Conservation (phyloP, 2,888 invertebrate species). For the Coleophora flavipennella region DNA sequence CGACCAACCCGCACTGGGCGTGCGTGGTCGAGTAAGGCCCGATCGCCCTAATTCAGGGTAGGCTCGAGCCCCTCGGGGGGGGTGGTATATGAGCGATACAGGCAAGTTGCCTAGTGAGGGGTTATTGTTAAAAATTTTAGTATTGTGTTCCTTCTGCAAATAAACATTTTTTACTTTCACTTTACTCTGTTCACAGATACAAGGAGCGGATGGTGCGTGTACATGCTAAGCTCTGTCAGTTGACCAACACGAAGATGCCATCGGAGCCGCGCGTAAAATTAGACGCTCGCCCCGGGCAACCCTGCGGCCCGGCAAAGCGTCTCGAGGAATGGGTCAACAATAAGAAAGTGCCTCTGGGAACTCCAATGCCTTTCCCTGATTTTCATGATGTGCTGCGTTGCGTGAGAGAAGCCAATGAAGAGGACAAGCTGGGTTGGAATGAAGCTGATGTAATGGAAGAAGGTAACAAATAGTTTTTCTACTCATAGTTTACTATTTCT, state of each 20-base stretch:
- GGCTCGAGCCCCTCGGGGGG: no score
- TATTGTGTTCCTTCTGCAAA: no score
- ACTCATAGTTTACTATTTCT: no score
- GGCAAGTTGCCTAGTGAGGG: no score
- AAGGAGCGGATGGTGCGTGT: slow-evolving; percentile 60
- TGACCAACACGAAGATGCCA: slow-evolving; percentile 70
- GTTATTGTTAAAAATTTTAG: no score
- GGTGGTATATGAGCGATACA: no score
- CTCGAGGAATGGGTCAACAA: slow-evolving; percentile 56
- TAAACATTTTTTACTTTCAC: no score
- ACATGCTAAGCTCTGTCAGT: slow-evolving; percentile 75
- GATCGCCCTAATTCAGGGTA: no score
- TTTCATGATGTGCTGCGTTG: slow-evolving; percentile 68
- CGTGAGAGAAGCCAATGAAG: slow-evolving; percentile 50
- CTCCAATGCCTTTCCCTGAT: slow-evolving; percentile 63
- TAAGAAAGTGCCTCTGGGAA: slow-evolving; percentile 53
- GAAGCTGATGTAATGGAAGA: slow-evolving; percentile 59
- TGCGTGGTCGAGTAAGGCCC: no score
- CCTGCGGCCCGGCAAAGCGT: slow-evolving; percentile 48
- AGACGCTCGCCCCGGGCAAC: slow-evolving; percentile 44
- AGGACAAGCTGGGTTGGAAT: slow-evolving; percentile 52
- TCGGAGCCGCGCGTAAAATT: slow-evolving; percentile 53
- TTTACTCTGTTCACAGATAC: slow-evolving; percentile 49
- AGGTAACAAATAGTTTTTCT: slow-evolving; percentile 30
- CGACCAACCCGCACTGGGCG: no score